phyloP scores from a whole-genome alignment of 2,797 vertebrate species.

The Platyrinchus mystaceus region DNA sequence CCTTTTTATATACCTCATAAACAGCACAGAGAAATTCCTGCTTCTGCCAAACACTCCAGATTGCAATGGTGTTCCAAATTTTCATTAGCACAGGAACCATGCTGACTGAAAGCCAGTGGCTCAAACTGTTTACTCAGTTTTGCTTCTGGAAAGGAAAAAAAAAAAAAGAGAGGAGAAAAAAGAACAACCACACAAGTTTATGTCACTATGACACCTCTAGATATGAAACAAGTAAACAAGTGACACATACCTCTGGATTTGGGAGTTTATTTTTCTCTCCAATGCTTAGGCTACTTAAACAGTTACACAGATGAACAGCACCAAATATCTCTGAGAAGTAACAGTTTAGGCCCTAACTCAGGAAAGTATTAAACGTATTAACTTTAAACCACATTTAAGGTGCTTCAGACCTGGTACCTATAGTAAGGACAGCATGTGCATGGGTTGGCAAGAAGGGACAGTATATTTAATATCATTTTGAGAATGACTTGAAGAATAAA shows the following conservation, averaged over 20 bases:
- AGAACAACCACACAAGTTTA: not conserved
- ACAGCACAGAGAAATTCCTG: conserved; percentile 33
- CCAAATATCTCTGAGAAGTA: not conserved
- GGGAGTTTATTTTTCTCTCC: not conserved
- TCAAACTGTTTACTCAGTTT: not conserved
- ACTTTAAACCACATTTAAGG: not conserved
- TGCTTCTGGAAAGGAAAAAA: not conserved
- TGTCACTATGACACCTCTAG: not conserved
- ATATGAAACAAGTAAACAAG: not conserved
- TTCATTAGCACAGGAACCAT: conserved; percentile 13
- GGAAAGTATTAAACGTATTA: not conserved
- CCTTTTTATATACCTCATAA: conserved; percentile 43
- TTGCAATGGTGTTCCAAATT: not conserved
- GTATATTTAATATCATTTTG: not conserved
- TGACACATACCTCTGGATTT: not conserved
- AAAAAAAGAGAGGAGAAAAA: fast-evolving
- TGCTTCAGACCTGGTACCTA: not conserved
- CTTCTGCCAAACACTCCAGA: conserved; percentile 23
- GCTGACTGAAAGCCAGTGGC: not conserved
- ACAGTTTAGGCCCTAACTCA: not conserved
- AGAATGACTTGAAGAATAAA: not conserved
- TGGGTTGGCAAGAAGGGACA: not conserved
- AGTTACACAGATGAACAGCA: not conserved
- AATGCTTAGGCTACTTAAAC: not conserved
- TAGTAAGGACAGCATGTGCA: not conserved